Evolutionary conservation across 2,113 vertebrate species (phyloP), one percentile per base, ranked within the genome.

Genomic region (Diphyllodes magnificus): DNA sequence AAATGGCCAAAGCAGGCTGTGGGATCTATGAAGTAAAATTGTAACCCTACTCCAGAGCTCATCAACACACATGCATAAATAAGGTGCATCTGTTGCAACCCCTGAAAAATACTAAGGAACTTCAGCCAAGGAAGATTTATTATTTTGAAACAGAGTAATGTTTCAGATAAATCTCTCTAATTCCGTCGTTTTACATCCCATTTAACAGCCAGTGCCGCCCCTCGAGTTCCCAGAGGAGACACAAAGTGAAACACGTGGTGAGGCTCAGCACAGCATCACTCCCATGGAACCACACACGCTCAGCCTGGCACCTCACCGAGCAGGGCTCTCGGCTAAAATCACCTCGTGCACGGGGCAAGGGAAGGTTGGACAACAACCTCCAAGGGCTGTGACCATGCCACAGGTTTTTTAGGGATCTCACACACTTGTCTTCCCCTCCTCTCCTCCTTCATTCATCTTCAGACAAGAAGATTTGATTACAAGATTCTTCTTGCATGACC

Each of bases 111-210:
- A 65, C 10, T 53, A 85, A 40, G 27, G 15, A 81, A 44, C 20
- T 51, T 73, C 31, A 39, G 37, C 21, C 60, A 68, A 65, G 12
- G 40, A 94, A 82, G 92, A 93, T 91, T 80, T 88, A 84, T 90
- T 95, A 77, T 25, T 95, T 73, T 69, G 63, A 91, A 95, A 96
- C 30, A 83, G 73, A 66, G 61, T 87, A 94, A 97, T 69, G 54
- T 65, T 66, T 81, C 44, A 61, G 80, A 86, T 82, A 95, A 94
- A 92, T 70, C 81, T 87, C 85, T 78, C 82, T 95, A 90, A 96
- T 85, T 95, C 68, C 91, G 78, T 69, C 44, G 56, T 82, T 86
- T 88, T 57, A 94, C 95, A 96, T 93, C 82, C 88, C 76, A 71
- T 87, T 91, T 92, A 95, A 93, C 65, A 60, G 78, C 60, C 82